These are phyloP conservation scores for Drosophila rhopaloa DNA, from an alignment of 1,140 invertebrate genomes.

Conservation along the genomic window DNA sequence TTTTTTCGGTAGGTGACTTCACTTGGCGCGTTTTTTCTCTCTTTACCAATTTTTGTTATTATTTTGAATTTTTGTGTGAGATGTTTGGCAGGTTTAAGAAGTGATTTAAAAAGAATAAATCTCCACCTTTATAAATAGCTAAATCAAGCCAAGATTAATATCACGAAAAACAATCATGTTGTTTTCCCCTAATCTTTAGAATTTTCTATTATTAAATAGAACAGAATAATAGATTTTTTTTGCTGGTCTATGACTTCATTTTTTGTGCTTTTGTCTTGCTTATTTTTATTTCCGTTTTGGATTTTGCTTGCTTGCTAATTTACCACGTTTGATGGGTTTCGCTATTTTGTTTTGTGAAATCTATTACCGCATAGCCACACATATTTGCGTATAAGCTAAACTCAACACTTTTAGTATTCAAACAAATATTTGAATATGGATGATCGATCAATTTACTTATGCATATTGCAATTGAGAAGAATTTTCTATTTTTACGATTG, in stretches of 20 bases:
- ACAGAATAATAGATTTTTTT: conserved; percentile 11
- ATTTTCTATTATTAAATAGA: conserved; percentile 2
- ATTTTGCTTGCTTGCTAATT: conserved; percentile 47
- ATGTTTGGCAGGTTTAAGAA: conserved; percentile 5
- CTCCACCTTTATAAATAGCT: too few species aligned
- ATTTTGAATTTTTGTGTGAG: conserved; percentile 4
- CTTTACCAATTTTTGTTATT: not conserved
- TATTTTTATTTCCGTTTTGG: conserved; percentile 40
- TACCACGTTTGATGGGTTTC: conserved; percentile 63
- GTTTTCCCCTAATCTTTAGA: conserved; percentile 12
- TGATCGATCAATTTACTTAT: not conserved
- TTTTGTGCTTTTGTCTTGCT: conserved; percentile 32
- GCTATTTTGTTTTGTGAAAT: conserved; percentile 38
- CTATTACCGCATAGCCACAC: conserved; percentile 8
- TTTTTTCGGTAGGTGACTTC: conserved; percentile 32
- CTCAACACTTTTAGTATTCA: not conserved
- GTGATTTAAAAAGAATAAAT: too few species aligned
- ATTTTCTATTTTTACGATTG: not conserved
- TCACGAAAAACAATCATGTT: conserved; percentile 17
- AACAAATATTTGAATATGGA: conserved; percentile 6
- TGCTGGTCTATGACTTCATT: conserved; percentile 50
- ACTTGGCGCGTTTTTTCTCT: not conserved
- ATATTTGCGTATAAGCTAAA: not conserved
- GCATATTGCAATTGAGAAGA: not conserved
- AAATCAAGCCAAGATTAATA: conserved; percentile 19